Conservation (phyloP, 1,140 invertebrate species). For the Dinoponera quadriceps region DNA sequence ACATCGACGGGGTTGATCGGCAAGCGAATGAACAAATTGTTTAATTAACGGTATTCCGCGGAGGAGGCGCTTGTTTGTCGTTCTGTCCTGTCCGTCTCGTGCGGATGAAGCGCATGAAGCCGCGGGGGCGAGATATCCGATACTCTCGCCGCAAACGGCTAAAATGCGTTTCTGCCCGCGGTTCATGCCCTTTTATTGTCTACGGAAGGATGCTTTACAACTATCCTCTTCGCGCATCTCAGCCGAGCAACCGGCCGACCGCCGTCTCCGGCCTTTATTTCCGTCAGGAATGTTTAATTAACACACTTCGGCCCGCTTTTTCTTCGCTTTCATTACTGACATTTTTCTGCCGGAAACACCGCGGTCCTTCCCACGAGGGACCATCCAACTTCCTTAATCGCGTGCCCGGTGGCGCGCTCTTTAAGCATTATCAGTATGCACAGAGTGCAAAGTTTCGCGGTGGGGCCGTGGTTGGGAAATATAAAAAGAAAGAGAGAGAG, state of each 20-base stretch:
- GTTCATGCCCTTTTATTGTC: slow-evolving; percentile 45
- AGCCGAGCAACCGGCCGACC: slow-evolving; percentile 45
- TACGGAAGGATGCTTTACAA: slow-evolving; percentile 56
- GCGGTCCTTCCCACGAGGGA: slow-evolving; percentile 47
- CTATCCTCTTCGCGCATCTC: slow-evolving; percentile 16
- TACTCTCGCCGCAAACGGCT: neutral
- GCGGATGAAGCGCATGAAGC: neutral
- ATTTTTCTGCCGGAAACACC: slow-evolving; percentile 68
- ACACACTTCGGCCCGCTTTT: slow-evolving; percentile 70
- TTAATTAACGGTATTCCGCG: too few species aligned
- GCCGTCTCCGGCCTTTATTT: slow-evolving; percentile 39
- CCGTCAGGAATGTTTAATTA: slow-evolving; percentile 73
- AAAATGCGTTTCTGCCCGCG: slow-evolving; percentile 23
- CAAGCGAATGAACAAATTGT: too few species aligned
- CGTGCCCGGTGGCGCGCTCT: slow-evolving; percentile 54
- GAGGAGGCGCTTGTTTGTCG: too few species aligned
- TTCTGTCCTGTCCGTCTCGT: neutral
- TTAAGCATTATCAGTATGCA: slow-evolving; percentile 66
- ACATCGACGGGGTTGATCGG: too few species aligned
- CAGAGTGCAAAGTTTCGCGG: slow-evolving; percentile 62
- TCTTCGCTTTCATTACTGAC: slow-evolving; percentile 67
- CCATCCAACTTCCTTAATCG: slow-evolving; percentile 72
- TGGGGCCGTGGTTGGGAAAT: slow-evolving; percentile 22
- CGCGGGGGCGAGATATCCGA: neutral
- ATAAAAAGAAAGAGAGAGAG: slow-evolving; percentile 35